A percentile compares a stretch with the other conserved stretches of the same genome.
These are phyloP conservation scores for Caenorhabditis zanzibari DNA, from an alignment of 2,888 invertebrate species.

Conservation along the genomic window DNA sequence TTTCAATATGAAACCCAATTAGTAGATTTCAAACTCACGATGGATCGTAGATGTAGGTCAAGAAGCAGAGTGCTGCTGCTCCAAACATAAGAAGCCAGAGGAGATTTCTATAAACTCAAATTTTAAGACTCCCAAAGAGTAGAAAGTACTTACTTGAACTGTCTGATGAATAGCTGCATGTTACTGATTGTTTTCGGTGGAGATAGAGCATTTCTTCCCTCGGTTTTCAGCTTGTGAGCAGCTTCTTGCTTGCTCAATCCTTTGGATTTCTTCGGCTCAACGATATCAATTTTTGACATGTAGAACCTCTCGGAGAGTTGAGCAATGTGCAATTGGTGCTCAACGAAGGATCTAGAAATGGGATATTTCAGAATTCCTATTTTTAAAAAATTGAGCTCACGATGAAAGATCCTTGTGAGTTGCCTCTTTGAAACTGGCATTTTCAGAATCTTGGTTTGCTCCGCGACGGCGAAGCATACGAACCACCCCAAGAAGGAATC, in stretches of 20 bases:
- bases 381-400: constrained; percentile 14
- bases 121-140: not conserved
- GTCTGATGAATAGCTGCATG: constrained; percentile 75
- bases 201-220: constrained; percentile 76
- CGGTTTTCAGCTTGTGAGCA: constrained; percentile 64
- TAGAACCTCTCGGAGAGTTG: constrained; percentile 73
- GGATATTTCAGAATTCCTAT: no score
- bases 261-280: constrained; percentile 67
- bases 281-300: constrained; percentile 68
- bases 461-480: constrained; percentile 44
- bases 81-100: constrained; percentile 80
- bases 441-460: constrained; percentile 21
- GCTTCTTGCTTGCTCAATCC: constrained; percentile 68
- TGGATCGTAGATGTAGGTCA: constrained; percentile 74
- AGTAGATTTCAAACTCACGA: constrained; percentile 40
- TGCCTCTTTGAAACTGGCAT: constrained; percentile 26
- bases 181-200: constrained; percentile 77
- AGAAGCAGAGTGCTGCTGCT: constrained; percentile 72
- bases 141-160: constrained; percentile 70
- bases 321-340: constrained; percentile 74
- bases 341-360: constrained; percentile 69
- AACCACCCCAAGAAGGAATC: constrained; percentile 56
- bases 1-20: not conserved
- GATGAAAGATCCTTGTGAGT: constrained; percentile 49
- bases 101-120: constrained; percentile 67